Evolutionary conservation across 2,888 invertebrate species (phyloP), one percentile per base, ranked within the genome.

Genomic region (Cataglyphis altisquamis): DNA sequence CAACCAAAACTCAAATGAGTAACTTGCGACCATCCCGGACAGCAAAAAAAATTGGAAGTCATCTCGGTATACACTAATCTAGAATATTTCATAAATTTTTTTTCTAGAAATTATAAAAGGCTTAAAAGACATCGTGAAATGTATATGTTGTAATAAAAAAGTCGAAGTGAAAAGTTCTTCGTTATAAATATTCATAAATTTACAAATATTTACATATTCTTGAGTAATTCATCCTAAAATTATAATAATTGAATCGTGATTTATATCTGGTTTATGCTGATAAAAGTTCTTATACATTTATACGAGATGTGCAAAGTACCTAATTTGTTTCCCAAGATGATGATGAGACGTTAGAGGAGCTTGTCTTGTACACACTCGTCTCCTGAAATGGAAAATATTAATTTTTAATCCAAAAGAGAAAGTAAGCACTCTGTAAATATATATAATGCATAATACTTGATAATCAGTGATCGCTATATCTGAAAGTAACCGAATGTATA

Each of bases 21-120:
- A 64, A 95, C 94, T 90, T 96, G 96, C 48, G 95, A 95, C 97
- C 96, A 97, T 81, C 97, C 96, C 2, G 96, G 96, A 92, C 97
- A 97, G 92, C 97, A 97, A 18, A 90, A 84, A 83, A 93, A 93
- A 82, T 90, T 88, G 29, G 92, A 88, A 6, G 92, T 86, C 25
- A 92, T 64, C 88, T 94, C 94, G 64, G 94, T 92, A 85, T 93
- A 94, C 77, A 91, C 88, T 63, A 92, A 89, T 81, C 94, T 94
- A 87, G 41, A 82, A 73, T 45, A 62, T 62, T 80, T 29, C 1
- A 68, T 48, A 67, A 55, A 55, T 67, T 41, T 9, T 32, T 32
- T 9, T 32, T 29, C 39, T 21, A 15, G 9, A 55, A 41, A 63
- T 62, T 32, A 75, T 48, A 18, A 75, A 52, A n/a, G 15, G 25